Conservation (phyloP, 1,140 invertebrate species). For the Chironomus tepperi region DNA sequence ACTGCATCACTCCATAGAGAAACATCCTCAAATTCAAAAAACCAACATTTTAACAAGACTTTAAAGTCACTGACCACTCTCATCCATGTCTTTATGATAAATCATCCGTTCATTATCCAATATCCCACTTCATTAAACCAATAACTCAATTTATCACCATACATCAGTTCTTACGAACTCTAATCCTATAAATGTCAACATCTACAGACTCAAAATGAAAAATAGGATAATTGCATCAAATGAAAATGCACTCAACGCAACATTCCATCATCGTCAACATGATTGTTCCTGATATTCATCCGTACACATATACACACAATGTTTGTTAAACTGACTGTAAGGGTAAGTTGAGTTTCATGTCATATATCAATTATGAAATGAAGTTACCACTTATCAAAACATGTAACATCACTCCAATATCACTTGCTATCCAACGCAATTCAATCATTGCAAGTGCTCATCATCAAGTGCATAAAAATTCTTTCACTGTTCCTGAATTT, state of each 20-base stretch:
- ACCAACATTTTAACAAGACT: too few relatives aligned
- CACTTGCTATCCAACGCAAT: background rate
- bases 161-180: too few relatives aligned
- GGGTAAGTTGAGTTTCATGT: background rate
- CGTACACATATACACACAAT: background rate
- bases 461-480: slow-evolving; percentile 18
- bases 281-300: too few relatives aligned
- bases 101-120: background rate
- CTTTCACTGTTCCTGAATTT: background rate
- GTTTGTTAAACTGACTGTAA: background rate
- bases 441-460: background rate
- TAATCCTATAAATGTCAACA: too few relatives aligned
- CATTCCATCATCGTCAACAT: background rate
- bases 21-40: too few relatives aligned
- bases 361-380: background rate
- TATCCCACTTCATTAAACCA: background rate
- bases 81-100: too few relatives aligned
- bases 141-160: background rate
- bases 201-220: background rate
- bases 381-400: slow-evolving; percentile 11
- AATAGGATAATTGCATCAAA: slow-evolving; percentile 19
- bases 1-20: too few relatives aligned
- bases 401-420: background rate
- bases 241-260: slow-evolving; percentile 18
- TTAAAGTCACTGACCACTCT: too few relatives aligned